Base-by-base conservation (phyloP, 2,888 invertebrate genomes). In the Erebia aethiops region DNA sequence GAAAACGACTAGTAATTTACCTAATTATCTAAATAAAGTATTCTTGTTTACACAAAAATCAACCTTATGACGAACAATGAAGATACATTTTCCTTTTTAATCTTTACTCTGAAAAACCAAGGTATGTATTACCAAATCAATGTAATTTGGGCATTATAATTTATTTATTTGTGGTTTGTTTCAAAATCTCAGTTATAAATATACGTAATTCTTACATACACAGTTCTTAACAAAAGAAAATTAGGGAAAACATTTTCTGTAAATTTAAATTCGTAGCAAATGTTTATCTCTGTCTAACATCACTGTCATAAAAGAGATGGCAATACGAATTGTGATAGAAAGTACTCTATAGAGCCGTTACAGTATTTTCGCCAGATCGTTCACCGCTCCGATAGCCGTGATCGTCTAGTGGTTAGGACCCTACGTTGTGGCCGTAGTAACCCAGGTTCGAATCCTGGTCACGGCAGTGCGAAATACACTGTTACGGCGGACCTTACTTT, bases 381-480 rank as follows among this genome's bases (percentile, higher is more conserved):
- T 10, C 41, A 64, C 54, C 41, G 75, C 77, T 78, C 77, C 77
- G 75, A 74, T 65, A 80, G 80, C 79, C 80, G 80, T 94, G 95
- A 95, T 95, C 95, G 95, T 95, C 95, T 95, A 95, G 95, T 95
- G 95, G 95, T 95, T 95, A 95, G 95, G 95, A 95, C 95, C 94
- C 95, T 95, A 95, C 95, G 95, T 95, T 95, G 95, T 95, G 95
- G 95, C 95, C 95, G 95, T 95, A 95, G 95, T 95, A 95, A 95
- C 95, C 95, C 95, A 95, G 95, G 95, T 95, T 95, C 95, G 95
- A 95, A 95, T 95, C 95, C 95, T 90, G 90, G 89, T 89, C 89
- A 89, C 88, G 88, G 88, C 88, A 89, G 87, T 75, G 70, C 62
- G 1, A 1, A 64, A 18, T 13, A 3, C 70, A 70, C 70, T 70